Percentiles rank a stretch among this genome's conserved stretches.
phyloP scores from a whole-genome alignment of 1,140 invertebrate species.

The Cyclina sinensis region DNA sequence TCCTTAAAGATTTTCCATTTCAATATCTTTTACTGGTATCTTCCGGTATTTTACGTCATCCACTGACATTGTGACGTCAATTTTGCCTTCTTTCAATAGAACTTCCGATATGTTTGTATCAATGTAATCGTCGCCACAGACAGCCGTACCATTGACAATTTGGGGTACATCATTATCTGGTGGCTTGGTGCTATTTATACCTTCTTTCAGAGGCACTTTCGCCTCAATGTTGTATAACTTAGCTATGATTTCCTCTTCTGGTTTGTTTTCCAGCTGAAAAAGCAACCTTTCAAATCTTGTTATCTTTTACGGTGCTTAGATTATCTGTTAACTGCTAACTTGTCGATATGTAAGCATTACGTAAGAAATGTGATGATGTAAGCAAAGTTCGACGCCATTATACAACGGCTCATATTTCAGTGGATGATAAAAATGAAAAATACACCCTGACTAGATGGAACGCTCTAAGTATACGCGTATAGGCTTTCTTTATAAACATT shows the following conservation, averaged over 20 bases:
- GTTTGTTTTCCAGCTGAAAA: neutral
- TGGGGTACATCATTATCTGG: neutral
- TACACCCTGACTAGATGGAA: too few species aligned
- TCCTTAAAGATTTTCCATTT: neutral
- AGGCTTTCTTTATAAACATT: too few species aligned
- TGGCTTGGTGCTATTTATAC: neutral
- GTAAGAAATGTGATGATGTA: too few species aligned
- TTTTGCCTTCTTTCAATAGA: neutral
- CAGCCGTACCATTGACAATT: neutral
- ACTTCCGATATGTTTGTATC: neutral
- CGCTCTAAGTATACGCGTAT: too few species aligned
- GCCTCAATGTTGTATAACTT: neutral
- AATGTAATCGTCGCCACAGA: neutral
- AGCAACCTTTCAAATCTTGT: too few species aligned
- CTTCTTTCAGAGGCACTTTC: neutral
- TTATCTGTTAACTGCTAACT: too few species aligned
- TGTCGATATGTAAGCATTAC: too few species aligned
- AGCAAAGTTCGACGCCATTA: too few species aligned
- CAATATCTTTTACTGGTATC: neutral
- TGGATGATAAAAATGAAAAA: too few species aligned
- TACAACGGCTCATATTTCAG: too few species aligned
- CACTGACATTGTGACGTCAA: neutral
- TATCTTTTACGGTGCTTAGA: too few species aligned
- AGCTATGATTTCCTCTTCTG: neutral
- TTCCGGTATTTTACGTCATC: neutral